Percentiles rank a stretch among this genome's conserved stretches.
Evolutionary conservation across 2,797 vertebrate genomes (phyloP).

Genomic region (Pangasius macronema): DNA sequence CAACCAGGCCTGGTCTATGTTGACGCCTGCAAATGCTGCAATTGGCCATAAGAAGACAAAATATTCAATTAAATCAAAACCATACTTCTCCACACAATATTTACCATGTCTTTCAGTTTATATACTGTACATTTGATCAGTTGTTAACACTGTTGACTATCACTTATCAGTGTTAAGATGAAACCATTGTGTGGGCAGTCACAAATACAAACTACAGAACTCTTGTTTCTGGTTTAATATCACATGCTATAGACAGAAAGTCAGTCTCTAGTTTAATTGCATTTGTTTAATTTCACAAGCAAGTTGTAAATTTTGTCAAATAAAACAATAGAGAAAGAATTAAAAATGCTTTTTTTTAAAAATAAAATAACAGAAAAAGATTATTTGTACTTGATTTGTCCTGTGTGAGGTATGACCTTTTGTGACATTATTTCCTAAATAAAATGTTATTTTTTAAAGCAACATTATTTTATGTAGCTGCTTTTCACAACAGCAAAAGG

Average conservation of each 20-base stretch:
- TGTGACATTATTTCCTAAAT: background rate
- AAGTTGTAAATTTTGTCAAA: background rate
- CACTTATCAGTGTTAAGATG: background rate
- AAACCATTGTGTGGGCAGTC: background rate
- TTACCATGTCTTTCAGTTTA: background rate
- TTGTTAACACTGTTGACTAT: background rate
- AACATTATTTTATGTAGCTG: background rate
- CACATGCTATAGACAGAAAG: background rate
- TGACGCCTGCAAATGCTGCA: conserved; percentile 78
- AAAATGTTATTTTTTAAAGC: background rate
- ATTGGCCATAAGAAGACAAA: conserved; percentile 66
- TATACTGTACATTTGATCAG: background rate
- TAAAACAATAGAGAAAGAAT: background rate
- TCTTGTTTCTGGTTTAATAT: background rate
- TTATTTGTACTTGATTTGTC: background rate
- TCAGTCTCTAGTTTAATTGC: background rate
- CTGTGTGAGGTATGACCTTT: background rate
- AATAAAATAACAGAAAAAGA: background rate
- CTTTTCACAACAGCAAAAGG: background rate
- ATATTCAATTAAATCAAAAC: background rate
- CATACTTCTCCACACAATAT: background rate
- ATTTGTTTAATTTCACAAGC: background rate
- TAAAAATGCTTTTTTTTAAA: background rate
- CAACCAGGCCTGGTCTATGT: conserved; percentile 73
- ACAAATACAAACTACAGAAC: background rate